Base-by-base conservation (phyloP, 2,888 invertebrate genomes). In the Amblyteles armatorius region DNA sequence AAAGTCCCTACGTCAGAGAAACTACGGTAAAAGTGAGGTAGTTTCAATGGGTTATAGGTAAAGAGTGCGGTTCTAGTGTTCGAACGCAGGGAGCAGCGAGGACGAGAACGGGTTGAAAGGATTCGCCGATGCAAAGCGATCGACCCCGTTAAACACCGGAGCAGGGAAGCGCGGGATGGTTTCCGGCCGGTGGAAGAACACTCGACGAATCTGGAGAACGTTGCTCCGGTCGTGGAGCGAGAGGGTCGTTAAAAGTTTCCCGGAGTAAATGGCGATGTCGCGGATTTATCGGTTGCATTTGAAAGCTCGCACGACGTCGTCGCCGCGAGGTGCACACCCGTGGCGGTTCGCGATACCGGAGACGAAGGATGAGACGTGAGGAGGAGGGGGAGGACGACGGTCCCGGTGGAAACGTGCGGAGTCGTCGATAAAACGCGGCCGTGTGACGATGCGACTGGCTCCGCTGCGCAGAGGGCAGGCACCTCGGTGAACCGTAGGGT, bases 241-340 rank as follows among this genome's bases (percentile, higher is more conserved):
- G 55, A 50, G 44, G 65, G 68, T 82, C 82, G 72, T 85, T 82
- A 85, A 73, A 85, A 82, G 76, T 85, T 82, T 85, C 52, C 19
- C 67, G 60, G 73, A 82, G 80, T 82, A 85, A 77, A 77, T 67
- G 73, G 71, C 50, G n/a, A 71, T 57, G 74, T 78, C 40, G 63
- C 52, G 26, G 48, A 84, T 79, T 82, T 78, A 84, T 84, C 73
- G 80, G 71, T 50, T 72, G 83, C 77, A 76, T 80, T 80, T 40
- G 72, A 77, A 77, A 77, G 72, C 60, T 79, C 44, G 67, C 44
- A n/a, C 36, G 50, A 33, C 71, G 13, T 11, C 11, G 44, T 16
- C 26, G 16, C 29, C 63, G 29, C 63, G 33, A 33, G 63, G 33
- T 63, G 33, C 33, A 57, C 57, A 63, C 33, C 63, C 33, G 63